Base-by-base conservation (phyloP, 2,797 vertebrate species). In the Eutrigla gurnardus region DNA sequence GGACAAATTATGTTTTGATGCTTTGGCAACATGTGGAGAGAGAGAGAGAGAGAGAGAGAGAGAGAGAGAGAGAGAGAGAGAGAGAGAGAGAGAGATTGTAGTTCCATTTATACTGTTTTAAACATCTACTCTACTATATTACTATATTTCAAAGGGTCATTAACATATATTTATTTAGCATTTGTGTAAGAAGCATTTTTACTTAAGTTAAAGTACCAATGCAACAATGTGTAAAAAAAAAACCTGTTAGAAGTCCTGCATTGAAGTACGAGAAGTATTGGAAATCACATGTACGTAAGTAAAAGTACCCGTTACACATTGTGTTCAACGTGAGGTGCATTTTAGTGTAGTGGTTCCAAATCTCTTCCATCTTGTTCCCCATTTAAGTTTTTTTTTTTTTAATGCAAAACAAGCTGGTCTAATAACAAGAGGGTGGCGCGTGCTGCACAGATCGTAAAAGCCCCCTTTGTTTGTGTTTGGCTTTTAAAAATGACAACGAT, bases 41-140 rank as follows among this genome's bases (percentile, higher is more conserved):
- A 49, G 49, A 50, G 49, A 25, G 49, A 18, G 47, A 18, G 47
- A 18, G 47, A 49, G 47, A 47, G 45, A 17, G 74, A 64, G 81
- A 60, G 76, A 75, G 75, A 77, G 77, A 79, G 75, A 25, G 77
- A 25, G 25, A 25, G 25, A 25, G 25, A 76, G 66, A 12, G 62
- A 61, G 72, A 73, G 68, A 72, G 58, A 70, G 59, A 58, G 45
- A 55, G 66, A 59, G 32, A 54, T 37, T 40, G 80, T 25, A 52
- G 42, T 52, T 65, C 18, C 63, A 10, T 53, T 42, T 65, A 8
- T 45, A 39, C 17, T 37, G 32, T 36, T 39, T n/a, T 3, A 43
- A 32, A 43, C 18, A 3, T 60, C 10, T 40, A 7, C 17, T 55
- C 11, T 2, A 40, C n/a, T 13, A 59, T n/a, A 25, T 18, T 2